Percentiles rank a stretch among this genome's conserved stretches.
Evolutionary conservation across 2,113 vertebrate genomes (phyloP).

Genomic region (Sceloporus tristichus): DNA sequence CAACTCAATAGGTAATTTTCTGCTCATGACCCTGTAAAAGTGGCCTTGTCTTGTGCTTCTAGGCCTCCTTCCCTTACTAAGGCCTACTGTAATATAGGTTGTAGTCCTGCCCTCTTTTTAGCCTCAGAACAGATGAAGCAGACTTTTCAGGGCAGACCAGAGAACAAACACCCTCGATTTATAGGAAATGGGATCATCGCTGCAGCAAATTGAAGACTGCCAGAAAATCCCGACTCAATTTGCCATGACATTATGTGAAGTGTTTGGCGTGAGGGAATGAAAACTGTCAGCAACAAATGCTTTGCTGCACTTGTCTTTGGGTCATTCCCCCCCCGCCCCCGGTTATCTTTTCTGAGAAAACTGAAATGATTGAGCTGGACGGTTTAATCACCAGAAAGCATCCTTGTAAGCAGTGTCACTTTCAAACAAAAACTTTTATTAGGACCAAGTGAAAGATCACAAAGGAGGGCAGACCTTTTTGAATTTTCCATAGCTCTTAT

Average conservation of each 20-base stretch:
- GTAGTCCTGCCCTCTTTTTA: not conserved
- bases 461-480: not conserved
- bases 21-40: not conserved
- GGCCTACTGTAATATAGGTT: not conserved
- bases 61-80: not conserved
- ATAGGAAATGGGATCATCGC: conserved; percentile 7
- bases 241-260: not conserved
- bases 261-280: conserved; percentile 10
- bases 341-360: not conserved
- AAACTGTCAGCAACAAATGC: conserved; percentile 18
- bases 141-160: not conserved
- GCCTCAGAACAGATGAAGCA: not conserved
- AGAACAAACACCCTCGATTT: conserved; percentile 10
- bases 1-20: not conserved
- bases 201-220: conserved; percentile 12
- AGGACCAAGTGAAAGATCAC: not conserved
- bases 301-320: not conserved
- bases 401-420: not conserved
- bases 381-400: not conserved
- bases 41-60: not conserved
- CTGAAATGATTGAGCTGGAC: not conserved
- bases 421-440: not conserved
- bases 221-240: conserved; percentile 19
- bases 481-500: not conserved
- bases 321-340: not conserved